These are phyloP conservation scores for Ctenoplectra terminalis DNA, from an alignment of 1,140 invertebrate species.

Conservation along the genomic window DNA sequence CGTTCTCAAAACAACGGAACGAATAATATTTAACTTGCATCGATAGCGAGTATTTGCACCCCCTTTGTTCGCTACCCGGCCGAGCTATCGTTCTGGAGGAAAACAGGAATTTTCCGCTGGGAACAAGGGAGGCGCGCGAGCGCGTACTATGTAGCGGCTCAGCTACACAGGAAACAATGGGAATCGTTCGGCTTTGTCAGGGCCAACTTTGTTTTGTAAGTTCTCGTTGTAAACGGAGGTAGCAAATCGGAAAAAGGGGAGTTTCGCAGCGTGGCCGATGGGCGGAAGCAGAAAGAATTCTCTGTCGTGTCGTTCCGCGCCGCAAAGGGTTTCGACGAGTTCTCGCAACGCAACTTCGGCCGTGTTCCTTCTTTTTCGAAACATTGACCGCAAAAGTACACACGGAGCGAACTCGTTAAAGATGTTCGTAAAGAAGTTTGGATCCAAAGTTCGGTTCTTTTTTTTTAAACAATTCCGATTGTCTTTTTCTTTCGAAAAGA, in stretches of 20 bases:
- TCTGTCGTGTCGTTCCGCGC: conserved; percentile 20
- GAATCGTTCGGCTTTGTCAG: conserved; percentile 56
- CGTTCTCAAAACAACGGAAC: background rate
- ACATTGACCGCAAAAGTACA: too few relatives aligned
- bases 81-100: background rate
- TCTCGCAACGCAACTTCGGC: background rate
- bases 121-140: conserved; percentile 2
- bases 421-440: background rate
- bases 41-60: background rate
- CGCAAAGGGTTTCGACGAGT: conserved; percentile 29
- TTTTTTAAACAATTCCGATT: background rate
- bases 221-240: conserved; percentile 36
- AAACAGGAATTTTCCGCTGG: conserved; percentile 21
- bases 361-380: background rate
- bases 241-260: conserved; percentile 35
- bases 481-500: background rate
- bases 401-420: background rate
- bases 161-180: conserved; percentile 51
- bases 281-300: conserved; percentile 36
- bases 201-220: conserved; percentile 57
- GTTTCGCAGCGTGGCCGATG: conserved; percentile 19
- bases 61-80: background rate
- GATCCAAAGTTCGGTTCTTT: too few relatives aligned
- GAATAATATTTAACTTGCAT: conserved; percentile 21
- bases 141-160: conserved; percentile 5